These are phyloP conservation scores for Labroides dimidiatus DNA, from an alignment of 2,797 vertebrate species.

Conservation along the genomic window DNA sequence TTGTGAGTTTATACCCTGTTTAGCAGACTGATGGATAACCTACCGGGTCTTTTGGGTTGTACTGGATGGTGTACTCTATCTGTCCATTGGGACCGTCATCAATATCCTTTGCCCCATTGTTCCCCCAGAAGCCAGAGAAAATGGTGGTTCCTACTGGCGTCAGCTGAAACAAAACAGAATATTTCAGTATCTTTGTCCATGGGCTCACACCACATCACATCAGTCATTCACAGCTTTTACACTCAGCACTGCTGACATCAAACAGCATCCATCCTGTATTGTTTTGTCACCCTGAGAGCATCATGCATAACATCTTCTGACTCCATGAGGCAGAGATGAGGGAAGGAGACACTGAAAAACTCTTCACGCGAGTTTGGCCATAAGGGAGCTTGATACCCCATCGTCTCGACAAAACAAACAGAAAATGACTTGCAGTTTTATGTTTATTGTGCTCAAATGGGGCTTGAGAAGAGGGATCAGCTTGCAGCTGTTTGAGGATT, in stretches of 20 bases:
- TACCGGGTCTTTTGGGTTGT: constrained; percentile 94
- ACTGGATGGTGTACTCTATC: constrained; percentile 96
- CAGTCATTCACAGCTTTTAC: constrained; percentile 29
- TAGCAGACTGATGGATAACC: constrained; percentile 30
- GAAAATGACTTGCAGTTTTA: constrained; percentile 39
- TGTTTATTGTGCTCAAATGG: constrained; percentile 51
- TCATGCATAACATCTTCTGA: constrained; percentile 5
- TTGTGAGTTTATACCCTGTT: background rate
- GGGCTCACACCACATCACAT: constrained; percentile 16
- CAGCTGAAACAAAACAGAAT: constrained; percentile 82
- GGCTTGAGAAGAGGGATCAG: constrained; percentile 35
- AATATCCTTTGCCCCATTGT: constrained; percentile 94
- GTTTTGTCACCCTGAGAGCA: constrained; percentile 9
- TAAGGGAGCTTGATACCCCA: constrained; percentile 28
- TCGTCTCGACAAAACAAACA: constrained; percentile 44
- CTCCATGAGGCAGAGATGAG: constrained; percentile 25
- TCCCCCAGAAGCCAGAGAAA: constrained; percentile 94
- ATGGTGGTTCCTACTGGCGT: constrained; percentile 97
- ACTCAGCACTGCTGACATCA: constrained; percentile 1
- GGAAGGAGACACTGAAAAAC: constrained; percentile 26
- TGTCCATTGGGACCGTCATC: constrained; percentile 98
- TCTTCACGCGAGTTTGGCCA: constrained; percentile 11
- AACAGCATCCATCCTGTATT: constrained; percentile 11
- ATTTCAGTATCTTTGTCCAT: constrained; percentile 1
- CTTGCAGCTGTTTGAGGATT: constrained; percentile 29